Evolutionary conservation across 35 echinoderm and acorn worm species (phyloP).

Genomic region (Apostichopus californicus): DNA sequence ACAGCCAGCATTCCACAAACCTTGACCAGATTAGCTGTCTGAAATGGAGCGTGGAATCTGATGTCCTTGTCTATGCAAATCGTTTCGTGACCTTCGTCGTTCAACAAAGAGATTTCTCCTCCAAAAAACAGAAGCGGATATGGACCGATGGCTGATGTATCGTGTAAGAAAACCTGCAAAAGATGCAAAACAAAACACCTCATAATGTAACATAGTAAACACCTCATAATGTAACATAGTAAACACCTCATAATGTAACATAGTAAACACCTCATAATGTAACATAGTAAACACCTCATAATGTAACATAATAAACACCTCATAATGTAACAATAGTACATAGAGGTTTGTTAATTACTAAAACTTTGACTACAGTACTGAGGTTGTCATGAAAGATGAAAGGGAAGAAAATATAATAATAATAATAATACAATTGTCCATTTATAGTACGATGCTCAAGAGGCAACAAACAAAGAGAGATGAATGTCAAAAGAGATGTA

Average conservation of each 20-base stretch:
- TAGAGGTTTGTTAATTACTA: too few species aligned
- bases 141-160: slow-evolving; percentile 74
- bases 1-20: slow-evolving; percentile 34
- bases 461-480: too few species aligned
- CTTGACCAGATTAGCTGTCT: slow-evolving; percentile 82
- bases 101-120: slow-evolving; percentile 63
- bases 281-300: too few species aligned
- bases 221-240: not conserved
- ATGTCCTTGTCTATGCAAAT: slow-evolving; percentile 82
- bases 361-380: too few species aligned
- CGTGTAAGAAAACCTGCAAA: slow-evolving; percentile 82
- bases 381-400: too few species aligned
- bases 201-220: not conserved
- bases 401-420: too few species aligned
- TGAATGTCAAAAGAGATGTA: too few species aligned
- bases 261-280: not conserved
- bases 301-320: too few species aligned
- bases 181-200: not conserved
- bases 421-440: too few species aligned
- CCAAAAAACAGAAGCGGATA: slow-evolving; percentile 96
- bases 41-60: slow-evolving; percentile 76
- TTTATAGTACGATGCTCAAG: too few species aligned
- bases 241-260: not conserved
- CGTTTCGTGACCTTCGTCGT: slow-evolving; percentile 64
- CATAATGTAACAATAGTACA: too few species aligned